phyloP scores from a whole-genome alignment of 2,888 invertebrate species.

The Beris chalybata region DNA sequence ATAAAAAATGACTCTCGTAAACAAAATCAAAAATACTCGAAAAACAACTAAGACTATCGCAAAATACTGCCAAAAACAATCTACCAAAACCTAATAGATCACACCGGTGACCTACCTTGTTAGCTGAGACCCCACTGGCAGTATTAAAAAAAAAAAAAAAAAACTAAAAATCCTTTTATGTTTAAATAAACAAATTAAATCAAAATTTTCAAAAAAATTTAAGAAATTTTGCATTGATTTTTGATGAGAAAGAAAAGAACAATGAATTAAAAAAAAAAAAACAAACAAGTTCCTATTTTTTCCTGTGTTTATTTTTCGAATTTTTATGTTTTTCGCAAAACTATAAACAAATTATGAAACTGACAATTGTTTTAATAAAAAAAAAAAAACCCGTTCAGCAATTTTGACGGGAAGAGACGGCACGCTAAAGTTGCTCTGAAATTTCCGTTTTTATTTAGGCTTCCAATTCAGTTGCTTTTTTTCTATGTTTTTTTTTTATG shows the following conservation, averaged over 20 bases:
- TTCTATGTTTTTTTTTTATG: too few relatives aligned
- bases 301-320: slow-evolving; percentile 25
- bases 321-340: not conserved
- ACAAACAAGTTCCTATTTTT: slow-evolving; percentile 35
- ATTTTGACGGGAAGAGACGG: not conserved
- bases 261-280: slow-evolving; percentile 27
- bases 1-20: slow-evolving; percentile 19
- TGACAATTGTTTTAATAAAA: slow-evolving; percentile 15
- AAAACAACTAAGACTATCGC: too few relatives aligned
- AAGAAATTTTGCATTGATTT: slow-evolving; percentile 5
- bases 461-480: too few relatives aligned
- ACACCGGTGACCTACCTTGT: not conserved
- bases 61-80: too few relatives aligned
- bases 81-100: not conserved
- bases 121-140: not conserved
- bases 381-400: too few relatives aligned
- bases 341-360: not conserved
- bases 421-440: not conserved
- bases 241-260: too few relatives aligned
- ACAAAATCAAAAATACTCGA: slow-evolving; percentile 7
- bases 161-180: too few relatives aligned
- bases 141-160: not conserved
- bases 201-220: slow-evolving; percentile 10
- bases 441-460: not conserved
- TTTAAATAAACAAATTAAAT: not conserved